Base-by-base conservation (phyloP, 1,140 invertebrate species). In the Grapholita molesta region DNA sequence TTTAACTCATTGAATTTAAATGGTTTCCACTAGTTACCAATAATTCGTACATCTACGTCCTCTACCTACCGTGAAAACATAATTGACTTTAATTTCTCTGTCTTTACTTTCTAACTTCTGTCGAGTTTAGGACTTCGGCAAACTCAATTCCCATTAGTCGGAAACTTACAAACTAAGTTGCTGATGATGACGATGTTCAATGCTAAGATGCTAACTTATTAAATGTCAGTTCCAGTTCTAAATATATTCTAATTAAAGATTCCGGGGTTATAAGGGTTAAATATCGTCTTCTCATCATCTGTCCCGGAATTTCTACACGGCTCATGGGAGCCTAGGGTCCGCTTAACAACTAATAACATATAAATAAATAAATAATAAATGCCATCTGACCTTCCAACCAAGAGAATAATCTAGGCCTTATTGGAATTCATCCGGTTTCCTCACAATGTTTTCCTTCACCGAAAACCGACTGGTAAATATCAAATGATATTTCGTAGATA, bases 131-230 rank as follows among this genome's bases (percentile, higher is more conserved):
- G 25, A 61, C 24, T 61, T 61, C 15, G 55, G 25, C 55, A 61
- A 61, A 61, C 55, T 61, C 55, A 32, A 61, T 61, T 32, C 28
- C 55, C 55, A 61, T 61, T 61, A 61, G 55, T 61, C 55, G 2
- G 24, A 18, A 61, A 61, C 55, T 32, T 30, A 61, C 55, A 61
- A 61, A 61, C 28, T 61, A 61, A 61, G 24, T 61, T 61, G 24
- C 66, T 35, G 65, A n/a, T n/a, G n/a, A n/a, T n/a, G n/a, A n/a
- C 61, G 70, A 74, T 76, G 70, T 76, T 75, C 55, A 33, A 67
- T 71, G 42, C 68, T 24, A n/a, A n/a, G n/a, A n/a, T 61, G 68
- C 52, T 72, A 74, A 77, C 72, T 73, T 76, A n/a, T n/a, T n/a
- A 70, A 78, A 73, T 68, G 66, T 76, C 61, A 71, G 67, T 66